A percentile compares a stretch with the other conserved stretches of the same genome.
Conservation (phyloP, 2,113 vertebrate genomes). For the Bambusicola thoracicus region DNA sequence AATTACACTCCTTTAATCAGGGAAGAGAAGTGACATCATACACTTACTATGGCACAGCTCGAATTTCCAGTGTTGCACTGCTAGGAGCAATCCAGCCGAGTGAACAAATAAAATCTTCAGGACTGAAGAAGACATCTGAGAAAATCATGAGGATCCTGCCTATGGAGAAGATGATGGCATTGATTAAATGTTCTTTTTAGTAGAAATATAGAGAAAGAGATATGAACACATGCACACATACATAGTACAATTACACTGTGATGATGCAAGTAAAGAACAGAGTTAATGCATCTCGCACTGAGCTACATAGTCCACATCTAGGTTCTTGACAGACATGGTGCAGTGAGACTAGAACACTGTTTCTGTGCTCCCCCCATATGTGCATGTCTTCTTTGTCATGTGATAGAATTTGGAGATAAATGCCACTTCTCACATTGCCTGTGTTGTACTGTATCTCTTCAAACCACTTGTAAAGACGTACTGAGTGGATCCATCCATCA, state of each 20-base stretch:
- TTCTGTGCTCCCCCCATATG: background rate
- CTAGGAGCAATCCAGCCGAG: background rate
- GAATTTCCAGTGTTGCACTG: background rate
- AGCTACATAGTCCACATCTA: background rate
- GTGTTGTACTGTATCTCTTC: background rate
- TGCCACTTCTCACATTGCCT: background rate
- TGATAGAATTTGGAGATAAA: background rate
- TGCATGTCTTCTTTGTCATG: background rate
- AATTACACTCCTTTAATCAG: conserved; percentile 42
- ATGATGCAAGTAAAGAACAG: fast-evolving
- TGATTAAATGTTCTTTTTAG: background rate
- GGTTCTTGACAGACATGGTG: background rate
- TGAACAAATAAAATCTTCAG: background rate
- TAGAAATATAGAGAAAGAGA: background rate
- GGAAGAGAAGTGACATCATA: conserved; percentile 22
- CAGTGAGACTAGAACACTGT: background rate
- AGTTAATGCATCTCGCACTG: background rate
- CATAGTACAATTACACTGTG: background rate
- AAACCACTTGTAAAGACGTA: background rate
- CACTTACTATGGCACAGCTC: conserved; percentile 25
- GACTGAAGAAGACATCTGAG: background rate
- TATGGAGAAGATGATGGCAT: background rate
- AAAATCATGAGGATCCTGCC: background rate
- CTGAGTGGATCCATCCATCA: background rate
- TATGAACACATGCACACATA: background rate